These are phyloP conservation scores for Mythimna pallens DNA, from an alignment of 2,888 invertebrate species.

Conservation along the genomic window DNA sequence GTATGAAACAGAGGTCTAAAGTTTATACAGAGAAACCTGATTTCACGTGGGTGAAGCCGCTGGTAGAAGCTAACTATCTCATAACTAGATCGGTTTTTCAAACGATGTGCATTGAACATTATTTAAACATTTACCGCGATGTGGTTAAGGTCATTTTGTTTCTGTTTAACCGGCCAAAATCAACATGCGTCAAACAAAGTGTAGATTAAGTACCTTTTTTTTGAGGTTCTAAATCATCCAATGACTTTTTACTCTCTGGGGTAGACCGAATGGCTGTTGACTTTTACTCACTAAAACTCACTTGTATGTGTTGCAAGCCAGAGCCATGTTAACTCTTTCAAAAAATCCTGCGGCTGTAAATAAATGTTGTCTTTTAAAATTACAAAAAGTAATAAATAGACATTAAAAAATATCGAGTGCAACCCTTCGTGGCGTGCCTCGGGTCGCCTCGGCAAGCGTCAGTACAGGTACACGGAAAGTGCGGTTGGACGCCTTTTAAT, in stretches of 20 bases:
- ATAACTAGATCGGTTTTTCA: neutral
- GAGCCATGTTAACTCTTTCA: too few relatives aligned
- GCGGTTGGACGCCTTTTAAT: constrained; percentile 73
- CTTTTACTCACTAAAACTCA: too few relatives aligned
- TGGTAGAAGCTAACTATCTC: neutral
- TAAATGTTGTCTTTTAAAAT: constrained; percentile 10
- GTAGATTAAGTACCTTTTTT: neutral
- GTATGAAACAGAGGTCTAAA: too few relatives aligned
- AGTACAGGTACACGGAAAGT: constrained; percentile 65
- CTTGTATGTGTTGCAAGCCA: too few relatives aligned
- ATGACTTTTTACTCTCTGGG: too few relatives aligned
- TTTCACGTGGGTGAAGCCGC: too few relatives aligned
- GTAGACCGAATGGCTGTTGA: too few relatives aligned
- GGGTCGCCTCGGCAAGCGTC: constrained; percentile 30
- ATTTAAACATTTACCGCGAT: neutral
- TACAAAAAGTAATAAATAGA: constrained; percentile 15
- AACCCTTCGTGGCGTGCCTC: constrained; percentile 34
- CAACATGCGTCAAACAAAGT: neutral
- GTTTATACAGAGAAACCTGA: too few relatives aligned
- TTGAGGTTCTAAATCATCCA: too few relatives aligned
- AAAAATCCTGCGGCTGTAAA: neutral
- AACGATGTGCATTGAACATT: neutral
- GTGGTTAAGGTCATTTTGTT: neutral
- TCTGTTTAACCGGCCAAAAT: neutral
- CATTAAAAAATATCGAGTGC: constrained; percentile 48